Evolutionary conservation across 2,888 invertebrate genomes (phyloP).

Genomic region (Drosophila eohydei): DNA sequence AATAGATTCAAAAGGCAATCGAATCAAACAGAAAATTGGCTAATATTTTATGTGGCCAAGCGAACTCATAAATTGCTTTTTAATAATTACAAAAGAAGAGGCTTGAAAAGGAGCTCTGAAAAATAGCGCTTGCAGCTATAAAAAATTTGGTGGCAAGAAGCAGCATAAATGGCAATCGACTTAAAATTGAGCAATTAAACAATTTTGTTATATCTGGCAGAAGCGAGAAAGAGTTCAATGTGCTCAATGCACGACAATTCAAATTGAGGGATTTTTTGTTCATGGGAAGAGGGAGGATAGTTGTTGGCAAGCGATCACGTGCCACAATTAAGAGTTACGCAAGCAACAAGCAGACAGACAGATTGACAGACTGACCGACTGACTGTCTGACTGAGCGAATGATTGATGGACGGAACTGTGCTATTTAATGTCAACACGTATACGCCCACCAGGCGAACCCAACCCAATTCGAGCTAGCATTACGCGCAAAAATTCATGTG

Average conservation of each 20-base stretch:
- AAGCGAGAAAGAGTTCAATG: constrained; percentile 67
- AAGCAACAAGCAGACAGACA: constrained; percentile 37
- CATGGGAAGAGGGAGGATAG: not conserved
- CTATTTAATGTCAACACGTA: constrained; percentile 56
- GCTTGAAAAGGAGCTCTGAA: constrained; percentile 20
- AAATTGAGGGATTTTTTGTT: not conserved
- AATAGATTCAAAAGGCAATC: constrained; percentile 6
- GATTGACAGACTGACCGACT: constrained; percentile 16
- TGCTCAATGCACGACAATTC: constrained; percentile 54
- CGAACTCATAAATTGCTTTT: constrained; percentile 55
- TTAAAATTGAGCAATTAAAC: constrained; percentile 65
- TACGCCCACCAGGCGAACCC: constrained; percentile 48
- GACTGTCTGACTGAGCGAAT: constrained; percentile 38
- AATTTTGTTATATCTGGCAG: constrained; percentile 35
- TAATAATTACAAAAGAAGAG: constrained; percentile 53
- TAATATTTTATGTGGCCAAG: constrained; percentile 18
- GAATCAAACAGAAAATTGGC: constrained; percentile 37
- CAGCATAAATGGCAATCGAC: constrained; percentile 51
- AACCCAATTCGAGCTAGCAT: constrained; percentile 42
- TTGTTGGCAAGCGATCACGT: constrained; percentile 47
- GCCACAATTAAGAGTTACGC: constrained; percentile 54
- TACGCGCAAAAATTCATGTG: constrained; percentile 58
- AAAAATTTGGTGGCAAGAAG: constrained; percentile 12
- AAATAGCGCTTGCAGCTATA: constrained; percentile 52
- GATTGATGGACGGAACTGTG: constrained; percentile 75